Evolutionary conservation across 2,888 invertebrate species (phyloP), one percentile per base, ranked within the genome.

Genomic region (Lycia hirtaria): DNA sequence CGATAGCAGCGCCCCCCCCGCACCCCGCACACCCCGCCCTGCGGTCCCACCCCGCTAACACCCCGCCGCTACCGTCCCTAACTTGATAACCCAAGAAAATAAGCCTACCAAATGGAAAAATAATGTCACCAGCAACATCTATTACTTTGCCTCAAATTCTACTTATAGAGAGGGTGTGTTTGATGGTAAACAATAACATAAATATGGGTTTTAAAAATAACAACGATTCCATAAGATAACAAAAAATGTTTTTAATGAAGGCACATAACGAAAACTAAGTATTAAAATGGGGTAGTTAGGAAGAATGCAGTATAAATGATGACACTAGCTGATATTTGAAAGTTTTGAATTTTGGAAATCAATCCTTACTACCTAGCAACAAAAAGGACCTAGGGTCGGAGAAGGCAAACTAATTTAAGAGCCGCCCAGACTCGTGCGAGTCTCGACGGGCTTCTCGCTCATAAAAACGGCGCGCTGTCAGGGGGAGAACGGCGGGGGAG

Each of bases 1-100:
- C 93, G 93, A 93, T 93, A 93, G 89, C 88, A 83, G 82, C 85
- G 75, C 88, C 88, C 88, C 88, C 88, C 87, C 87, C 85, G 78
- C 81, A 59, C 71, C 78, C 81, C 82, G 75, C 80, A 32, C 67
- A 70, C 78, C 84, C 88, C 85, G 82, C 81, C 87, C 85, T 89
- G 88, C 88, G 78, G 89, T 87, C 85, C 81, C 83, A 81, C 79
- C 83, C 85, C 78, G 73, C 77, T 65, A 54, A 71, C 82, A 81
- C 81, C 87, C 85, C 80, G 75, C 72, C 81, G 79, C 80, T 80
- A 76, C 84, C 84, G 76, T 82, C 88, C 88, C 87, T 85, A 89
- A 88, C 91, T 90, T 89, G 87, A 91, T 90, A 90, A 88, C 86
- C 84, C 81, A 88, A 90, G 85, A 91, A 90, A 89, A 89, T 90